Evolutionary conservation across 2,113 vertebrate species (phyloP), one percentile per base, ranked within the genome.

Genomic region (Entelurus aequoreus): DNA sequence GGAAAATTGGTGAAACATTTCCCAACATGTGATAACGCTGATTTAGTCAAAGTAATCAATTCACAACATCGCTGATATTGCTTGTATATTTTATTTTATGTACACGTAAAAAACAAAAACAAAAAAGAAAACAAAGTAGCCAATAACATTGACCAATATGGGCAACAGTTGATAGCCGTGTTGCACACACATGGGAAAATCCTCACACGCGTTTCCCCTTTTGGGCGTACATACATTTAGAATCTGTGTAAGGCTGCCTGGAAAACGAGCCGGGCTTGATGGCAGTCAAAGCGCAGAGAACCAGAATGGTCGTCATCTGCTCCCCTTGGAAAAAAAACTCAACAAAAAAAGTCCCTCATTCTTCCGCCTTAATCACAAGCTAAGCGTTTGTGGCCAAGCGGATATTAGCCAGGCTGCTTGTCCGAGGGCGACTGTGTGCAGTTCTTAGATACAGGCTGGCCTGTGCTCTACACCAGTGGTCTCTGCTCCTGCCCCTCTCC

Each of bases 21-120:
- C 28, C 28, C 28, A 4, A 28, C 28, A 28, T 28, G 28, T 28
- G 28, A 28, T 28, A 28, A 28, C 28, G 28, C 28, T 28, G 28
- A 28, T 28, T 4, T 28, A 3, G 28, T 46, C 42, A 1, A 46
- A 46, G 42, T 46, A 42, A 44, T 16, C 38, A 14, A 66, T 15
- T 21, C 50, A 81, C 73, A 66, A 48, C 55, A 72, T 62, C 65
- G 67, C 51, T 63, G 55, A 53, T 87, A 89, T 87, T 87, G 88
- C 85, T 88, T 90, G 88, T 87, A 90, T 87, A 90, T 88, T 91
- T 92, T 92, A 92, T 91, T 91, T 87, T 89, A 91, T 88, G 84
- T 81, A 91, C 87, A 90, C 84, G 87, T 88, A 90, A 86, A 89
- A 88, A 86, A 80, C 65, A 36, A 75, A 79, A 65, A 16, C 76